Evolutionary conservation across 2,888 invertebrate genomes (phyloP).

Genomic region (Tachina fera): DNA sequence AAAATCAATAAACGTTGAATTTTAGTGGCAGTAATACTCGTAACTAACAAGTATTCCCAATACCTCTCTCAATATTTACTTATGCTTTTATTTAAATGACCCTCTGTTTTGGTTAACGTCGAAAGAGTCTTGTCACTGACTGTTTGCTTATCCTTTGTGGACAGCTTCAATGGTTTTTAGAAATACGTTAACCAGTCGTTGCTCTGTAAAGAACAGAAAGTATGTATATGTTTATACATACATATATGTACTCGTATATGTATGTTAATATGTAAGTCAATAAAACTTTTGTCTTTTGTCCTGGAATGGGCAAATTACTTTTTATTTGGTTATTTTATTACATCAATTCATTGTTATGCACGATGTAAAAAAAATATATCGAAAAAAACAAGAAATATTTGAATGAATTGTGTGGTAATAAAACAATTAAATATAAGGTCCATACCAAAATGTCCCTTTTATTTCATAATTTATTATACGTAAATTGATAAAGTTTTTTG

Average conservation of each 20-base stretch:
- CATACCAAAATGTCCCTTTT: not conserved
- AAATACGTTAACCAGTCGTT: slow-evolving; percentile 4
- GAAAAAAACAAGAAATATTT: no score
- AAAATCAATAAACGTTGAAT: slow-evolving; percentile 61
- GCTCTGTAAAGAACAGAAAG: slow-evolving; percentile 33
- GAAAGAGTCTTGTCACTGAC: not conserved
- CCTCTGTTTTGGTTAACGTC: not conserved
- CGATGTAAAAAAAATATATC: not conserved
- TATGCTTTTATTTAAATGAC: slow-evolving; percentile 7
- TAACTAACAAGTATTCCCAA: slow-evolving; percentile 3
- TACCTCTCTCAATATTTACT: not conserved
- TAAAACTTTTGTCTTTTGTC: slow-evolving; percentile 21
- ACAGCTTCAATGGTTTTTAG: slow-evolving; percentile 31
- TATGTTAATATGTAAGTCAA: slow-evolving; percentile 24
- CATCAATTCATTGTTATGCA: slow-evolving; percentile 5
- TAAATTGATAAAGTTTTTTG: not conserved
- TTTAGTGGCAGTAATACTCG: slow-evolving; percentile 30
- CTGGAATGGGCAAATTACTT: not conserved
- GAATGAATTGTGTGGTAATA: not conserved
- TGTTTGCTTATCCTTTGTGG: slow-evolving; percentile 44
- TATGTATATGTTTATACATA: not conserved
- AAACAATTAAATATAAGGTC: not conserved
- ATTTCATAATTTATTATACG: not conserved
- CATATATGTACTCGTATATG: no score
- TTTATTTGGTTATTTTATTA: slow-evolving; percentile 11